These are phyloP conservation scores for Upupa epops DNA, from an alignment of 2,113 vertebrate genomes.

Conservation along the genomic window DNA sequence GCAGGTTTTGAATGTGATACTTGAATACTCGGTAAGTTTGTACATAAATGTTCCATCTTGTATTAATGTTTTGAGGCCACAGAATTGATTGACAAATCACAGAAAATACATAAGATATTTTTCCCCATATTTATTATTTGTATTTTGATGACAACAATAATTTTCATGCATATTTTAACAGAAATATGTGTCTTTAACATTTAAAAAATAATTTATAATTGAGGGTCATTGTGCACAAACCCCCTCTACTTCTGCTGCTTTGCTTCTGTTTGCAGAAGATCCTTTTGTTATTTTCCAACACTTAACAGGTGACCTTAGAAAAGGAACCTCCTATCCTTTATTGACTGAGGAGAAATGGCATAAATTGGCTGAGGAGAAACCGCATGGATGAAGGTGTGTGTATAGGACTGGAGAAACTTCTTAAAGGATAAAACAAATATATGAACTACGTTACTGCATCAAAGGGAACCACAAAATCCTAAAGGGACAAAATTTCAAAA, in stretches of 20 bases:
- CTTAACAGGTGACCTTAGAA: neutral
- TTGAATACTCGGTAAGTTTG: neutral
- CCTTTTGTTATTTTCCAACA: neutral
- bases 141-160: neutral
- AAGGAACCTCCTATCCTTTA: neutral
- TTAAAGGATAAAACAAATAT: neutral
- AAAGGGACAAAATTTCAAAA: neutral
- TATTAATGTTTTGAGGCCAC: neutral
- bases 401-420: neutral
- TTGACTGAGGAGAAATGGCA: neutral
- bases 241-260: neutral
- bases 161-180: neutral
- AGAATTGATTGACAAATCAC: neutral
- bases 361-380: neutral
- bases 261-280: neutral
- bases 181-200: neutral
- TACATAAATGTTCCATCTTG: neutral
- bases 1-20: neutral
- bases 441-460: neutral
- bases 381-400: rapidly evolving
- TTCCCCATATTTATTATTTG: neutral
- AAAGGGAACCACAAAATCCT: neutral
- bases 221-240: neutral
- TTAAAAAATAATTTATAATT: neutral
- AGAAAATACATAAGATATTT: neutral